A percentile compares a stretch with the other conserved stretches of the same genome.
Evolutionary conservation across 2,113 vertebrate species (phyloP).

Genomic region (Esox niger): DNA sequence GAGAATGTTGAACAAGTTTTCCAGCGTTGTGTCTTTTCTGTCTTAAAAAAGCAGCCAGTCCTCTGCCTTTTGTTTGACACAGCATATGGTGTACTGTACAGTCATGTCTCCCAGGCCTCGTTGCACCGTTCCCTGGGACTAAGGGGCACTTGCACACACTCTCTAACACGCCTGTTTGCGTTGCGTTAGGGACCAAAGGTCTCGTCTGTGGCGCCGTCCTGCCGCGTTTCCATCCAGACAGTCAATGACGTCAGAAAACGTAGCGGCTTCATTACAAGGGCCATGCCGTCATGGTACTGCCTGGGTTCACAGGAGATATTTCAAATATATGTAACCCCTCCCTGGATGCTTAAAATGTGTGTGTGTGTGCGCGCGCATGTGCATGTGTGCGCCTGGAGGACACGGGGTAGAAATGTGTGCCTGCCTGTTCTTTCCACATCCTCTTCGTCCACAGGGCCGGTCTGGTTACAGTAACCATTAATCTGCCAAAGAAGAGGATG

Average conservation of each 20-base stretch:
- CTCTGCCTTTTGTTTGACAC: too few species aligned
- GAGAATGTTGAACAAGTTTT: too few species aligned
- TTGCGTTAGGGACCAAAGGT: too few species aligned
- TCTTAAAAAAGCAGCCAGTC: too few species aligned
- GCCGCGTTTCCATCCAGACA: conserved; percentile 39
- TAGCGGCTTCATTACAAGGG: conserved; percentile 54
- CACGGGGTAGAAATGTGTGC: too few species aligned
- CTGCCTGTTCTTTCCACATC: background rate
- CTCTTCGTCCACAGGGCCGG: background rate
- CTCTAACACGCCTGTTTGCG: too few species aligned
- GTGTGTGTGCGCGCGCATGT: conserved; percentile 6
- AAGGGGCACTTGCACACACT: background rate
- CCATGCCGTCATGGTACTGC: conserved; percentile 39
- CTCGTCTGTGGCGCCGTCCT: conserved; percentile 10
- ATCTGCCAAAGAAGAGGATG: conserved; percentile 33
- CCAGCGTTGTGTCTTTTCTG: too few species aligned
- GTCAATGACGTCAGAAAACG: conserved; percentile 46
- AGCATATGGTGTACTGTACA: too few species aligned
- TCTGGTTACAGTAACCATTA: conserved; percentile 41
- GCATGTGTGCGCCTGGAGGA: too few species aligned
- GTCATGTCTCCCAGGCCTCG: background rate
- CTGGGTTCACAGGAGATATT: background rate
- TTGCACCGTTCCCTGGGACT: background rate
- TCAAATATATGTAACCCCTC: too few species aligned
- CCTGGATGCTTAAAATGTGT: background rate